These are phyloP conservation scores for Ceraclea dissimilis DNA, from an alignment of 2,888 invertebrate genomes.

Conservation along the genomic window DNA sequence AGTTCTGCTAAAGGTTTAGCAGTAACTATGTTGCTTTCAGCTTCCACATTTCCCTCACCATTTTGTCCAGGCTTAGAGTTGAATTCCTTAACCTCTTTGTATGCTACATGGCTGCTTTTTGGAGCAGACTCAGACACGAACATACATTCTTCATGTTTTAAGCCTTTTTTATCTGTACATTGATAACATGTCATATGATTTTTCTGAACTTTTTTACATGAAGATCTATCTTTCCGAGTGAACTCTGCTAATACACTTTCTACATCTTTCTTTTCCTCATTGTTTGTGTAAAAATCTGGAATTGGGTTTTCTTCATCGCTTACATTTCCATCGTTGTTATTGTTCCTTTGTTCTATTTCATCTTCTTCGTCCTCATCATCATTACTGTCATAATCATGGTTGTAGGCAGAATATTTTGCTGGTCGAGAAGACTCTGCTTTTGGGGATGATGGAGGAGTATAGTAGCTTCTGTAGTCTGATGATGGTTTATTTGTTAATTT, in stretches of 20 bases:
- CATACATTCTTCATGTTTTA: slow-evolving; percentile 73
- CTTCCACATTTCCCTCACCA: slow-evolving; percentile 34
- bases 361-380: slow-evolving; percentile 19
- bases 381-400: slow-evolving; percentile 12
- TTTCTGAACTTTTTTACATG: slow-evolving; percentile 63
- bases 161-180: slow-evolving; percentile 60
- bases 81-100: slow-evolving; percentile 58
- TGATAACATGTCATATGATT: slow-evolving; percentile 72
- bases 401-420: slow-evolving; percentile 32
- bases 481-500: not conserved
- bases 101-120: slow-evolving; percentile 55
- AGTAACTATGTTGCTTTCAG: slow-evolving; percentile 41
- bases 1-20: slow-evolving; percentile 31
- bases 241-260: slow-evolving; percentile 67
- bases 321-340: slow-evolving; percentile 8
- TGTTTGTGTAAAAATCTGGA: slow-evolving; percentile 47
- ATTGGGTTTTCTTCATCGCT: slow-evolving; percentile 28
- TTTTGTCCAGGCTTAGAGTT: slow-evolving; percentile 41
- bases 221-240: slow-evolving; percentile 61
- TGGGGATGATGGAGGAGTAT: slow-evolving; percentile 10
- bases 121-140: slow-evolving; percentile 64
- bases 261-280: slow-evolving; percentile 56
- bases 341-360: slow-evolving; percentile 14
- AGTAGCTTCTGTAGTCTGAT: slow-evolving; percentile 17
- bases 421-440: slow-evolving; percentile 30